These are phyloP conservation scores for Panonychus citri DNA, from an alignment of 1,140 invertebrate species.

Conservation along the genomic window DNA sequence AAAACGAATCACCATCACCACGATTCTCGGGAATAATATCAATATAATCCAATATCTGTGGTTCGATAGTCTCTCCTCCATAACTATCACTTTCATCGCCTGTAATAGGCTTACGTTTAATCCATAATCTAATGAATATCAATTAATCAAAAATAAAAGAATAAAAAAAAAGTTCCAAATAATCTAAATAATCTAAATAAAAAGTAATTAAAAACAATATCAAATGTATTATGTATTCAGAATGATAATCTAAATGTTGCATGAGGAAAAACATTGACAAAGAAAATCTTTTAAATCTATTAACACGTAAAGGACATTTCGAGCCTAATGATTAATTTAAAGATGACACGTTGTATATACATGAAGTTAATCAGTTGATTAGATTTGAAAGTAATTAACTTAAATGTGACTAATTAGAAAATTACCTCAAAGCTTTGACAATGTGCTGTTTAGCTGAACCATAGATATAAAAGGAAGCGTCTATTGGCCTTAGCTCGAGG, in stretches of 20 bases:
- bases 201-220: too few relatives aligned
- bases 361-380: too few relatives aligned
- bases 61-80: neutral
- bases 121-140: neutral
- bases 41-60: neutral
- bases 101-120: neutral
- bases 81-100: neutral
- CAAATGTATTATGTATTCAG: too few relatives aligned
- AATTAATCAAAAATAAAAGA: neutral
- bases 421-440: constrained; percentile 8
- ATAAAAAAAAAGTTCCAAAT: neutral
- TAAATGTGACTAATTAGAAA: neutral
- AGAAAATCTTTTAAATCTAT: too few relatives aligned
- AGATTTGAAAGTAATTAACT: neutral
- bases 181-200: too few relatives aligned
- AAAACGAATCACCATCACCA: constrained; percentile 1
- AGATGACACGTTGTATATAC: too few relatives aligned
- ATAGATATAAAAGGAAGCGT: constrained; percentile 10
- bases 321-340: too few relatives aligned
- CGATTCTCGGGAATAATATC: constrained; percentile 6
- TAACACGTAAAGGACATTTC: too few relatives aligned
- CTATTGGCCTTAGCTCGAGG: constrained; percentile 4
- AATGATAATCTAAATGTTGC: too few relatives aligned
- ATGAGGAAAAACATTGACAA: too few relatives aligned
- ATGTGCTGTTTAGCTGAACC: constrained; percentile 11